A percentile compares a stretch with the other conserved stretches of the same genome.
These are phyloP conservation scores for Labeo calbasu DNA, from an alignment of 2,797 vertebrate genomes.

Conservation along the genomic window DNA sequence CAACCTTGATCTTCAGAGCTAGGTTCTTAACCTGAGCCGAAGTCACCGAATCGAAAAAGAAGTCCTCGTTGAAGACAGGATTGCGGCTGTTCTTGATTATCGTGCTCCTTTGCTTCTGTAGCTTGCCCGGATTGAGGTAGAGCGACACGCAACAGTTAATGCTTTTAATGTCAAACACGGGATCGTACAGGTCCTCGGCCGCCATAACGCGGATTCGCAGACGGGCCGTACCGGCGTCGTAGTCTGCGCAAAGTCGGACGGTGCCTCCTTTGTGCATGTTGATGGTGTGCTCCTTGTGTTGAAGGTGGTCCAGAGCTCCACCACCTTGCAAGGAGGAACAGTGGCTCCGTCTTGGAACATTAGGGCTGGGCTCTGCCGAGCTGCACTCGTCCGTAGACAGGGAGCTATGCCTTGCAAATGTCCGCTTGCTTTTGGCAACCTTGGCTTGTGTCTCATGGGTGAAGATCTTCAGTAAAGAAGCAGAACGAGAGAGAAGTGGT, in stretches of 20 bases:
- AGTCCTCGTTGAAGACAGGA: conserved; percentile 96
- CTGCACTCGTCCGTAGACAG: conserved; percentile 94
- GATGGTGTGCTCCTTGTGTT: conserved; percentile 78
- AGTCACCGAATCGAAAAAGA: conserved; percentile 93
- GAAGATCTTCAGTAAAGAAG: conserved; percentile 94
- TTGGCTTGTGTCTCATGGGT: conserved; percentile 94
- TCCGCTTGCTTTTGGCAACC: conserved; percentile 90
- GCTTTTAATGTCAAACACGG: conserved; percentile 84
- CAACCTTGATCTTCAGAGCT: conserved; percentile 93
- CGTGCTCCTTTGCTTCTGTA: conserved; percentile 96
- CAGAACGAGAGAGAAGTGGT: conserved; percentile 90
- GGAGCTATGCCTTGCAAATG: conserved; percentile 91
- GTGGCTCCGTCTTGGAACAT: conserved; percentile 81
- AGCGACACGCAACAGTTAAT: conserved; percentile 96
- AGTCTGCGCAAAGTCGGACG: conserved; percentile 85
- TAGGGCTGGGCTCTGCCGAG: conserved; percentile 92
- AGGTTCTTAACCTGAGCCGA: conserved; percentile 84
- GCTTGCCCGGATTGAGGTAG: conserved; percentile 93
- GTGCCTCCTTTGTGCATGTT: conserved; percentile 85
- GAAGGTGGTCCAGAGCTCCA: conserved; percentile 61
- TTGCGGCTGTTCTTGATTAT: conserved; percentile 96
- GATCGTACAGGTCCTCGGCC: conserved; percentile 89
- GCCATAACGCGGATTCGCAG: conserved; percentile 87
- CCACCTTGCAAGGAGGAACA: conserved; percentile 73
- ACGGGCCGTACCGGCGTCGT: conserved; percentile 85